Base-by-base conservation (phyloP, 2,888 invertebrate genomes). In the Brachypalpus laphriformis region DNA sequence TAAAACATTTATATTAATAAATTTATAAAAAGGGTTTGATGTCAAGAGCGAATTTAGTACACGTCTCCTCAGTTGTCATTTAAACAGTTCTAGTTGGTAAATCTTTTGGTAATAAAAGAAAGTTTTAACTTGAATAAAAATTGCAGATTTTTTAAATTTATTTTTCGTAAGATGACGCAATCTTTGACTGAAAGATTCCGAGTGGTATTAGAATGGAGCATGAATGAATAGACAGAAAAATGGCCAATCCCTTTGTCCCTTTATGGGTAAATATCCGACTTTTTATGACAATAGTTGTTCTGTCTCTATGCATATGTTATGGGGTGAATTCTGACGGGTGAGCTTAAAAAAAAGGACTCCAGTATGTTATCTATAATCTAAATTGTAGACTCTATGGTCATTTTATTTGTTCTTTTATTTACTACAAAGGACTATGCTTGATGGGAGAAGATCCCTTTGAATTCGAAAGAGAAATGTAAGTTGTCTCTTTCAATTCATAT, bases 311-410 rank as follows among this genome's bases (percentile, higher is more conserved):
- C 42, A n/a, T 28, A 54, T 54, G 9, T 47, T 14, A 56, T 45
- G 56, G 25, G n/a, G 7, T 25, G 25, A 25, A 51, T n/a, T 14
- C 54, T 3, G 11, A 63, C 54, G 57, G 65, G 65, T 57, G 6
- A 8, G 8, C 34, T 14, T 11, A 14, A 56, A n/a, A 54, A 45
- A 22, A 56, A 65, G 22, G 22, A 28, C n/a, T n/a, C 1, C 14
- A 34, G n/a, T 49, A 49, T 49, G 65, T 65, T 65, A 65, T 31
- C 65, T 22, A n/a, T 34, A 51, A 65, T 65, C 65, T 49, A 31
- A 63, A 63, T 47, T 63, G 47, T 11, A 31, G 31, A 31, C 47
- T 31, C 20, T 47, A 31, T 9, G 20, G 4, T 40, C 14, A 0
- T 4, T 20, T 1, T 37, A 22, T 22, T 22, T 31, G 7, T 22